These are phyloP conservation scores for Drosophila putrida DNA, from an alignment of 2,888 invertebrate species.

Conservation along the genomic window DNA sequence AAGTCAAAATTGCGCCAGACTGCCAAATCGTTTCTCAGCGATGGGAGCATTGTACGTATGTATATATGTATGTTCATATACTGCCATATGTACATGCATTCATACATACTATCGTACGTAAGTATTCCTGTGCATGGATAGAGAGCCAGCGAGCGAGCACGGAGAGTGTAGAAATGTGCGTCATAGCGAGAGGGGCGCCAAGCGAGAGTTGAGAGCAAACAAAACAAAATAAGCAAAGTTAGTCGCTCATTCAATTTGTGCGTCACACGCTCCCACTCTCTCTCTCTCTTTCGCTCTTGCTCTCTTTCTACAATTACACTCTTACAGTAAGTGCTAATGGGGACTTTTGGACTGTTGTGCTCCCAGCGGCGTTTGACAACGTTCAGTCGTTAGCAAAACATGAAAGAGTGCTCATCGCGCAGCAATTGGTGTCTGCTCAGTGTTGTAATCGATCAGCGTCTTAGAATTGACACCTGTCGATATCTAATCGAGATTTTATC, in stretches of 20 bases:
- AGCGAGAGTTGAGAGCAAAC: constrained; percentile 19
- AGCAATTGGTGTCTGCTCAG: constrained; percentile 82
- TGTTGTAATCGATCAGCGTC: constrained; percentile 85
- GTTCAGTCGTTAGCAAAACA: constrained; percentile 85
- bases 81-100: constrained; percentile 3
- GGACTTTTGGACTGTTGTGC: constrained; percentile 14
- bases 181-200: constrained; percentile 31
- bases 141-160: constrained; percentile 1
- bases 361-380: constrained; percentile 23
- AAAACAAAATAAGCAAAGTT: constrained; percentile 21
- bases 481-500: constrained; percentile 85
- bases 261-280: constrained; percentile 39
- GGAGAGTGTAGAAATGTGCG: constrained; percentile 42
- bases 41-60: constrained; percentile 46
- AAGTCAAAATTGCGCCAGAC: constrained; percentile 58
- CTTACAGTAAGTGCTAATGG: constrained; percentile 47
- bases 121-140: constrained; percentile 3
- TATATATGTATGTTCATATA: background rate
- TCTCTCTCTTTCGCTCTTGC: background rate
- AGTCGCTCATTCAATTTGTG: constrained; percentile 30
- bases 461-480: constrained; percentile 85
- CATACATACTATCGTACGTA: no score
- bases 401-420: constrained; percentile 85
- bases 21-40: constrained; percentile 32
- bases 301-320: constrained; percentile 8